Evolutionary conservation across 2,888 invertebrate species (phyloP).

Genomic region (Baccha elongata): DNA sequence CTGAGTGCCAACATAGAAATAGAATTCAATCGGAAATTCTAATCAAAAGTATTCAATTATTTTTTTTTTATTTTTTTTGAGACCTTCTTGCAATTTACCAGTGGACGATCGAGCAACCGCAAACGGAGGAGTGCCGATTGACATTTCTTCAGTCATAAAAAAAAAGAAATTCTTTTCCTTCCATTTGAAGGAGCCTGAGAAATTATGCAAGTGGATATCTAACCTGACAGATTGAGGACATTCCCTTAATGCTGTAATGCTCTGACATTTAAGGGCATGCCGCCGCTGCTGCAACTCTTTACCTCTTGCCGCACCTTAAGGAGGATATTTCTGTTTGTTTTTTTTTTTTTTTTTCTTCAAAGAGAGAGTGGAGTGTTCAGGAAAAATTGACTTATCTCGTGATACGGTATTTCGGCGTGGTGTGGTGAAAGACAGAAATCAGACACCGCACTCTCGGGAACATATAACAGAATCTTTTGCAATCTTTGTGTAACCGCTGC

Average conservation of each 20-base stretch:
- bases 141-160: not conserved
- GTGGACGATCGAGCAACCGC: not conserved
- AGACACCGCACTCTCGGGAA: constrained; percentile 55
- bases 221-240: constrained; percentile 73
- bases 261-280: constrained; percentile 72
- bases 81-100: constrained; percentile 21
- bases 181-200: constrained; percentile 53
- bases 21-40: constrained; percentile 65
- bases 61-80: no score
- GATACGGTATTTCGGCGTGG: constrained; percentile 17
- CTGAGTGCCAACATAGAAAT: constrained; percentile 15
- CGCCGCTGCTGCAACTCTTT: constrained; percentile 13
- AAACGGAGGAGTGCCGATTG: constrained; percentile 31
- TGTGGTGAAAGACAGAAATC: constrained; percentile 67
- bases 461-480: constrained; percentile 59
- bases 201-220: constrained; percentile 63
- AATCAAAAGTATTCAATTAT: constrained; percentile 69
- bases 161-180: constrained; percentile 42
- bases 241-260: constrained; percentile 71
- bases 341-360: no score
- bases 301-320: constrained; percentile 27
- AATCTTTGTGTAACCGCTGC: constrained; percentile 63
- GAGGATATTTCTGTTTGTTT: constrained; percentile 25
- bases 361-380: not conserved
- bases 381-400: constrained; percentile 57